Conservation (phyloP, 2,888 invertebrate species). For the Leptinotarsa peninsularis region DNA sequence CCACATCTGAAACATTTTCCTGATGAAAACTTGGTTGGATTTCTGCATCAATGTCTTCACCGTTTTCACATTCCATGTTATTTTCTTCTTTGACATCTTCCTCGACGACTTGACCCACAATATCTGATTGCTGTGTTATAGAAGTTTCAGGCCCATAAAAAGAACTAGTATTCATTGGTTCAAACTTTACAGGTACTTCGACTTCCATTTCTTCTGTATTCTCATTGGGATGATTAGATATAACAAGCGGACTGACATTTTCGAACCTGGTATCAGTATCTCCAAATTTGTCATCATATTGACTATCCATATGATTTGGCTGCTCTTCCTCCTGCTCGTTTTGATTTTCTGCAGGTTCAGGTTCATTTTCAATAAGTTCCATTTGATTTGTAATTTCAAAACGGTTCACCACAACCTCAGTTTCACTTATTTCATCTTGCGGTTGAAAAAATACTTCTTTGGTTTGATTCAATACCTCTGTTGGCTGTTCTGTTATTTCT, state of each 20-base stretch:
- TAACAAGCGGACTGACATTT: not conserved
- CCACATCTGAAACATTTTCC: slow-evolving; percentile 3
- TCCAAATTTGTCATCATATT: not conserved
- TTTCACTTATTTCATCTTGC: not conserved
- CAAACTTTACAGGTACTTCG: not conserved
- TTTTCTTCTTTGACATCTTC: slow-evolving; percentile 10
- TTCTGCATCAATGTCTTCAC: not conserved
- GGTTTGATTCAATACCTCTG: not conserved
- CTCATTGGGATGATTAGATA: not conserved
- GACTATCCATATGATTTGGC: not conserved
- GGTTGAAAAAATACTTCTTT: not conserved
- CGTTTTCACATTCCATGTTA: not conserved
- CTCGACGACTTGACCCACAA: not conserved
- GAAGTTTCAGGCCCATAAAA: not conserved
- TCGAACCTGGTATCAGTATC: not conserved
- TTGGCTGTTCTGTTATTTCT: not conserved
- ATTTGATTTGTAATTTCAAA: slow-evolving; percentile 6
- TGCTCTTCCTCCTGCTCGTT: slow-evolving; percentile 3
- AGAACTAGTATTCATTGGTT: not conserved
- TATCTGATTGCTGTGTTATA: not conserved
- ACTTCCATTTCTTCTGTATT: not conserved
- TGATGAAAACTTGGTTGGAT: slow-evolving; percentile 6
- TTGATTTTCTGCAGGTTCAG: not conserved
- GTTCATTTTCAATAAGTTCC: not conserved
- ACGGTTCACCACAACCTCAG: not conserved